phyloP scores from a whole-genome alignment of 2,888 invertebrate species.

The Drepana falcataria region DNA sequence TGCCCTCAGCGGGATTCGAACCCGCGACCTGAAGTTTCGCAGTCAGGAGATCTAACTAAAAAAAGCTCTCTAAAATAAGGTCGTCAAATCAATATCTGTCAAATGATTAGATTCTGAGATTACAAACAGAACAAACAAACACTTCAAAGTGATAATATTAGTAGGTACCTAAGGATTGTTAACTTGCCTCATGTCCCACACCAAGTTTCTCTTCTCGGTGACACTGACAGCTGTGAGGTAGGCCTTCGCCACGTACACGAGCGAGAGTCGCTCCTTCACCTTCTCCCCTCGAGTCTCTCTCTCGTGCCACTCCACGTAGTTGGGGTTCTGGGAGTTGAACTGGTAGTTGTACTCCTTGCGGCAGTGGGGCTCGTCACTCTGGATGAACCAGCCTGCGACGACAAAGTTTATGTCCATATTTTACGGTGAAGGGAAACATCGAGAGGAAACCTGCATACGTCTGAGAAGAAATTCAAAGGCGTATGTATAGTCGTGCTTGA shows the following conservation, averaged over 20 bases:
- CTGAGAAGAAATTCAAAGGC: no score
- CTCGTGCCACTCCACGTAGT: constrained; percentile 93
- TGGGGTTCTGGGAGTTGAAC: constrained; percentile 81
- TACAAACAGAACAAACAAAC: no score
- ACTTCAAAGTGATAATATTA: no score
- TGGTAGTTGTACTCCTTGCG: constrained; percentile 92
- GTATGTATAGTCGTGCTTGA: no score
- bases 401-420: constrained; percentile 8
- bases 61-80: no score
- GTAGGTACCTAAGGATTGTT: neutral
- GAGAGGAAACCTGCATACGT: no score
- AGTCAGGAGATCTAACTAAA: no score
- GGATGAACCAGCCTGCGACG: constrained; percentile 89
- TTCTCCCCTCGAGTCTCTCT: constrained; percentile 83
- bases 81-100: no score
- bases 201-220: constrained; percentile 92
- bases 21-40: no score
- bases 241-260: constrained; percentile 88
- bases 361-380: constrained; percentile 87
- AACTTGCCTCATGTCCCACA: constrained; percentile 84
- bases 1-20: no score
- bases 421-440: no score
- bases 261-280: constrained; percentile 82
- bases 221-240: constrained; percentile 90
- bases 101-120: no score